Percentiles rank a stretch among this genome's conserved stretches.
phyloP scores from a whole-genome alignment of 1,140 invertebrate species.

The Meloidogyne exigua region DNA sequence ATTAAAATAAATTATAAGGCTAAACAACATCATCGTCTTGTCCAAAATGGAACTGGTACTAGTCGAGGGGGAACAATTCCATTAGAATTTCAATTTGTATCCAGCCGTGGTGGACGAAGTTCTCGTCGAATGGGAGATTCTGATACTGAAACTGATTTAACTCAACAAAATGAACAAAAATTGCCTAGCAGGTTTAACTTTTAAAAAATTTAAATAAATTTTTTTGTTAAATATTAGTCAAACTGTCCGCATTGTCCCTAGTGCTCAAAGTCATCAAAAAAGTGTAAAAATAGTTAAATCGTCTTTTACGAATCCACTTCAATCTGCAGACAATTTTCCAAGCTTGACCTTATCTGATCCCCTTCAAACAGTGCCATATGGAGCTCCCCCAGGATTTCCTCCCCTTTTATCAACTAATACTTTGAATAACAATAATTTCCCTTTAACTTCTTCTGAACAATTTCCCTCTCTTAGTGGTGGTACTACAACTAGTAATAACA shows the following conservation, averaged over 20 bases:
- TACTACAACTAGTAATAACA: background rate
- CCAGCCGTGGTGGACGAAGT: background rate
- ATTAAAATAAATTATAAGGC: too few relatives aligned
- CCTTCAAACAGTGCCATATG: conserved; percentile 23
- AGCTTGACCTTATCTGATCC: background rate
- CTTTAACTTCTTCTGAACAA: conserved; percentile 31
- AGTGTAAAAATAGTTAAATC: conserved; percentile 26
- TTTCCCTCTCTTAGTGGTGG: conserved; percentile 28
- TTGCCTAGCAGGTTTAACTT: background rate
- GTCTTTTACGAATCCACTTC: conserved; percentile 9
- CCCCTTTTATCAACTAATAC: background rate
- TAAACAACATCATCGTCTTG: conserved; percentile 26
- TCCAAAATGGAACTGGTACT: background rate
- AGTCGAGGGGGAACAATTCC: conserved; percentile 30
- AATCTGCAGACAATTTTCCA: conserved; percentile 28
- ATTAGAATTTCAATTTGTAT: conserved; percentile 44
- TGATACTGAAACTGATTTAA: conserved; percentile 6
- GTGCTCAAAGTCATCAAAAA: conserved; percentile 35
- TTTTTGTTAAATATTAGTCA: background rate
- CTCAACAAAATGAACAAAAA: conserved; percentile 8
- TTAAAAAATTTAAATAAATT: background rate
- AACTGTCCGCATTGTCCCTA: conserved; percentile 36
- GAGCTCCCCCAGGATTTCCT: conserved; percentile 28
- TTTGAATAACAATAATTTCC: background rate
- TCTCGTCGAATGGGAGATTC: conserved; percentile 5